Evolutionary conservation across 2,797 vertebrate species (phyloP).

Genomic region (Hippoglossus hippoglossus): DNA sequence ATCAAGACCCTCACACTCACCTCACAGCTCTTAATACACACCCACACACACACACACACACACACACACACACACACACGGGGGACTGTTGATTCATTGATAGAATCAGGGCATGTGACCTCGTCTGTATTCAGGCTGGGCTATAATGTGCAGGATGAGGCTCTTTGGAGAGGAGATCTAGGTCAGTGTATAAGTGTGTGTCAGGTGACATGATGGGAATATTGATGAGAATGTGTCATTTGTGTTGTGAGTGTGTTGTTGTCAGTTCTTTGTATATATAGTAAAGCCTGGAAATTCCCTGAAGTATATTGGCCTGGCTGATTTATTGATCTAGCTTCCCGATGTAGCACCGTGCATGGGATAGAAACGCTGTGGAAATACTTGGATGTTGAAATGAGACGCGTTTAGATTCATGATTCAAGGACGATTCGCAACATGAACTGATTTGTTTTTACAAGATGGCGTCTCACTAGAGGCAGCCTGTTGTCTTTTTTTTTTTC

Average conservation of each 20-base stretch:
- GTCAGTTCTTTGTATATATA: not conserved
- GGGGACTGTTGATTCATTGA: conserved; percentile 23
- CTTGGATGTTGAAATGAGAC: not conserved
- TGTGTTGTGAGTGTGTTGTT: not conserved
- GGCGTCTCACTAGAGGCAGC: no score
- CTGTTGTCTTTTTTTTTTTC: no score
- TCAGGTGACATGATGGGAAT: conserved; percentile 45
- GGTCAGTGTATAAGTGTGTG: conserved; percentile 40
- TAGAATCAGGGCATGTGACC: conserved; percentile 26
- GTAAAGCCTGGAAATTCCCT: not conserved
- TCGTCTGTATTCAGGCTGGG: conserved; percentile 21
- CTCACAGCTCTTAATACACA: conserved; percentile 57
- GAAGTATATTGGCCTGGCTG: not conserved
- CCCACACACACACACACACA: not conserved
- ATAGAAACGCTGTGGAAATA: not conserved
- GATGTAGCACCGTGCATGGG: not conserved
- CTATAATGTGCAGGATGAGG: conserved; percentile 29
- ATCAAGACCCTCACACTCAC: conserved; percentile 62
- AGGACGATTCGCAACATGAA: no score
- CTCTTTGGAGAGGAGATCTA: conserved; percentile 26
- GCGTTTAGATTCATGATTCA: not conserved
- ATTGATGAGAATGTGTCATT: conserved; percentile 26
- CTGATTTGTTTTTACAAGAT: no score
- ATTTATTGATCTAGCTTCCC: not conserved
- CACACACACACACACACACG: conserved; percentile 16